These are phyloP conservation scores for Cavia porcellus DNA, from an alignment of 2,113 vertebrate genomes.

Conservation along the genomic window DNA sequence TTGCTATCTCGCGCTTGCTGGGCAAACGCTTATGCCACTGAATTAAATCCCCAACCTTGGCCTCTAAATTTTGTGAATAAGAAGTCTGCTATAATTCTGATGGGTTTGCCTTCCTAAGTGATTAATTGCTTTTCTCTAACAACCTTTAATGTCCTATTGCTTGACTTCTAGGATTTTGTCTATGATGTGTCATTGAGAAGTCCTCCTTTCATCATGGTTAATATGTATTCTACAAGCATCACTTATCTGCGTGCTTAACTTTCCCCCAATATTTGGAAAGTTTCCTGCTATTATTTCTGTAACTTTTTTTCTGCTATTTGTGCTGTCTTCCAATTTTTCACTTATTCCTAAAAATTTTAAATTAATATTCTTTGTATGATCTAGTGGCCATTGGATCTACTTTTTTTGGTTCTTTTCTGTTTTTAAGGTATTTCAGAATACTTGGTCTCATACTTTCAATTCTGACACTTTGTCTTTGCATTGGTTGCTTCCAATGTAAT, in stretches of 20 bases:
- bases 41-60: no score
- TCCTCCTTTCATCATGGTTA: not conserved
- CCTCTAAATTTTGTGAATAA: not conserved
- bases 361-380: not conserved
- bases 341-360: not conserved
- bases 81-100: not conserved
- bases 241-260: not conserved
- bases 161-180: not conserved
- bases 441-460: not conserved
- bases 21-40: no score
- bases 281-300: not conserved
- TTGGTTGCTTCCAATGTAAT: not conserved
- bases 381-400: not conserved
- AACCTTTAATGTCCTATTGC: not conserved
- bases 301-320: not conserved
- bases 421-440: not conserved
- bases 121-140: not conserved
- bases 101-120: not conserved
- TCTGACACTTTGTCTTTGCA: not conserved
- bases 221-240: not conserved
- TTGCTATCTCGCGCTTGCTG: no score
- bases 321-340: not conserved
- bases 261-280: not conserved
- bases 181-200: not conserved
- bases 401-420: not conserved